Evolutionary conservation across 1,140 invertebrate species (phyloP), one percentile per base, ranked within the genome.

Genomic region (Belonocnema kinseyi): DNA sequence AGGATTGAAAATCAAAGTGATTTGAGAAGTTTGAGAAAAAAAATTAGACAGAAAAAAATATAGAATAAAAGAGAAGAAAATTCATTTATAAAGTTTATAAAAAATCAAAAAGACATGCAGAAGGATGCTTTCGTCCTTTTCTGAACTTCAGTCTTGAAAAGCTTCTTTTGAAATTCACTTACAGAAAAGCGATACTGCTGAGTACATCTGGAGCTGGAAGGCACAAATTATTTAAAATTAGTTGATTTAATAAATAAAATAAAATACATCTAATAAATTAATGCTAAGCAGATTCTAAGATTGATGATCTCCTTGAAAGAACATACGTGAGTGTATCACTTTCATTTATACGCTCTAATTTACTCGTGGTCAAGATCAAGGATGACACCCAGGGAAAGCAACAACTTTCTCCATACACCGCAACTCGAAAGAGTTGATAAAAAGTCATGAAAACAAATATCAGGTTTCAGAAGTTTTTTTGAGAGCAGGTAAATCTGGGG

Each of bases 131-230:
- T 51, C 7, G n/a, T 72, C 21, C 21, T 50, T 50, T 72, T 72
- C 50, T 50, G n/a, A 14, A 21, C 71, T 77, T 85, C 82, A 19
- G 50, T 72, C 72, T 19, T 72, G 40, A 19, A 78, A 58, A 17
- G 46, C 50, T 26, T 82, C 51, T 50, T 74, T 50, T 58, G 74
- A 74, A 75, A 70, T 61, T 79, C 75, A 88, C 87, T 88, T 80
- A 88, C 87, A 87, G 50, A 72, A 85, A 87, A 10, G 86, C 82
- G 72, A 86, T 86, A 58, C 83, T 87, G 83, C 79, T 87, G 19
- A 86, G 72, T 75, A 79, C 82, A 33, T 85, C 81, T 53, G 76
- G 72, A 58, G 77, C 87, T 88, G 80, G 40, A 87, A 87, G 74
- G 80, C 75, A 79, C 73, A 73, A 50, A 53, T n/a, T 33, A 70